Evolutionary conservation across 2,888 invertebrate genomes (phyloP).

Genomic region (Drosophila paramelanica): DNA sequence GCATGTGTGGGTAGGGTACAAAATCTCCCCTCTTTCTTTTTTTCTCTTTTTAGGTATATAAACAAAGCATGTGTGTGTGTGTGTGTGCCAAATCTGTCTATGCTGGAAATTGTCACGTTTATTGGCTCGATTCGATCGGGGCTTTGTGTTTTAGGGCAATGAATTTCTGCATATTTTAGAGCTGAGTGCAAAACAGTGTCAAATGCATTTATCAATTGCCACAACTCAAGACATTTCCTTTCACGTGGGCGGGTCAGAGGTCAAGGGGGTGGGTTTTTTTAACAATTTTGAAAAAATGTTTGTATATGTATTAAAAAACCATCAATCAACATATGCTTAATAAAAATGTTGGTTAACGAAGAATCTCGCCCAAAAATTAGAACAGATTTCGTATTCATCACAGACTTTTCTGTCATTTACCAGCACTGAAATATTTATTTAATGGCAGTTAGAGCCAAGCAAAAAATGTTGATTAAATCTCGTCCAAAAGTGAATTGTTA

Average conservation of each 20-base stretch:
- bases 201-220: slow-evolving; percentile 38
- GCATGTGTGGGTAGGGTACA: slow-evolving; percentile 24
- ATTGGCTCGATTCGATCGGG: slow-evolving; percentile 45
- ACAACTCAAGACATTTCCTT: slow-evolving; percentile 2
- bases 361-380: no score
- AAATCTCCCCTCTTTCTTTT: slow-evolving; percentile 23
- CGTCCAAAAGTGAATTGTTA: neutral
- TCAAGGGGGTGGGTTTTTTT: no score
- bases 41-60: slow-evolving; percentile 28
- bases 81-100: slow-evolving; percentile 45
- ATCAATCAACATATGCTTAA: neutral
- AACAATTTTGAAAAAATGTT: neutral
- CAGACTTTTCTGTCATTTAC: no score
- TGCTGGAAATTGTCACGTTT: slow-evolving; percentile 64
- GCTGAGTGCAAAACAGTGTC: slow-evolving; percentile 51
- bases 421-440: no score
- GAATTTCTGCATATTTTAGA: slow-evolving; percentile 43
- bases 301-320: neutral
- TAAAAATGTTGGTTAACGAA: no score
- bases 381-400: no score
- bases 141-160: slow-evolving; percentile 47
- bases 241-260: neutral
- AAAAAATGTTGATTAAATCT: neutral
- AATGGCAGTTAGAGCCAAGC: no score
- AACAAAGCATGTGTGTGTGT: slow-evolving; percentile 54